Conservation (phyloP, 1,140 invertebrate genomes). For the Cydia amplana region DNA sequence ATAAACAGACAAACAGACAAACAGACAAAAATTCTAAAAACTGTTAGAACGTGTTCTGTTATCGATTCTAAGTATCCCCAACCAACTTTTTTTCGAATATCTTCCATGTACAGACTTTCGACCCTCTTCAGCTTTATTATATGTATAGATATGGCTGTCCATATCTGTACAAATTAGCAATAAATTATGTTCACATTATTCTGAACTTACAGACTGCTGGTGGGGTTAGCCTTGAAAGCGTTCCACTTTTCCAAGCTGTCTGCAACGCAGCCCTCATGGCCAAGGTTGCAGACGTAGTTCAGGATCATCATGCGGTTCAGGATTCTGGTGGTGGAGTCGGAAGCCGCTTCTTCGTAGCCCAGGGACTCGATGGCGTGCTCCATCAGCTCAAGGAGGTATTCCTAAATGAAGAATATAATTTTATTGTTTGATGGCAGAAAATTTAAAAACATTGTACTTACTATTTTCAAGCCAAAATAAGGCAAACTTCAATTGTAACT, state of each 20-base stretch:
- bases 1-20: too few species aligned
- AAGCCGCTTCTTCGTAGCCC: slow-evolving; percentile 62
- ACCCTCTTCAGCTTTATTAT: too few species aligned
- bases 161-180: not conserved
- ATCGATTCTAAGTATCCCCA: too few species aligned
- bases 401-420: slow-evolving; percentile 53
- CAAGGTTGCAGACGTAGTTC: slow-evolving; percentile 80
- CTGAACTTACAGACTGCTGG: slow-evolving; percentile 45
- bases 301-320: slow-evolving; percentile 77
- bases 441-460: too few species aligned
- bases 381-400: slow-evolving; percentile 73
- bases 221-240: slow-evolving; percentile 57
- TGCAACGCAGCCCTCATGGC: slow-evolving; percentile 75
- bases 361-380: slow-evolving; percentile 64
- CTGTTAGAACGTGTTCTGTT: too few species aligned
- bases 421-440: not conserved
- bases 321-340: slow-evolving; percentile 68
- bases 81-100: too few species aligned
- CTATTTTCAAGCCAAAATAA: too few species aligned
- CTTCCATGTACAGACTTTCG: too few species aligned
- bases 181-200: not conserved
- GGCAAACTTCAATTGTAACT: too few species aligned
- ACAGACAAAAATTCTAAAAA: too few species aligned
- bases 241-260: slow-evolving; percentile 78
- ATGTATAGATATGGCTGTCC: too few species aligned